A percentile compares a stretch with the other conserved stretches of the same genome.
These are phyloP conservation scores for Allacma fusca DNA, from an alignment of 2,888 invertebrate species.

Conservation along the genomic window DNA sequence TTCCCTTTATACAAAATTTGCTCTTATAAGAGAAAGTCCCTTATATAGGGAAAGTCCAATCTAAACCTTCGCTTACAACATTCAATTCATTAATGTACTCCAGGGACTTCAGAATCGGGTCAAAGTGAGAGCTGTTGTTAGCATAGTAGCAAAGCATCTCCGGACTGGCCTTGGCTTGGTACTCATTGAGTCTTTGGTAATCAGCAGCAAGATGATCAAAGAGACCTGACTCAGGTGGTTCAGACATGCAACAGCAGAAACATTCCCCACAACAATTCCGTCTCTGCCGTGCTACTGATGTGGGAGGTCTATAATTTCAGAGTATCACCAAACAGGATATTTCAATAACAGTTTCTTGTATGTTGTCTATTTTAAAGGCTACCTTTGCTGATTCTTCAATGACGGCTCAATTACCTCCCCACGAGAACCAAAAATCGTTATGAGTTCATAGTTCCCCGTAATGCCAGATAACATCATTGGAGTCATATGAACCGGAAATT, in stretches of 20 bases:
- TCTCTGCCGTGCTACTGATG: too few species aligned
- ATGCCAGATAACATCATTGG: slow-evolving; percentile 41
- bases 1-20: too few species aligned
- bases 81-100: slow-evolving; percentile 45
- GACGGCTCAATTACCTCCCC: not conserved
- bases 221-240: not conserved
- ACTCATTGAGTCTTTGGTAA: slow-evolving; percentile 47
- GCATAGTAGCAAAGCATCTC: slow-evolving; percentile 51
- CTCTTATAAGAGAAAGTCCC: too few species aligned
- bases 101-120: slow-evolving; percentile 51
- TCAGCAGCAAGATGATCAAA: slow-evolving; percentile 31
- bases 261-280: not conserved
- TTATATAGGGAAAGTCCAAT: too few species aligned
- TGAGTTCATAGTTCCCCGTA: slow-evolving; percentile 32
- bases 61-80: too few species aligned
- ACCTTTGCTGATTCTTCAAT: not conserved
- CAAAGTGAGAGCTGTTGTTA: slow-evolving; percentile 37
- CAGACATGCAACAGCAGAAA: slow-evolving; percentile 1
- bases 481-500: slow-evolving; percentile 40
- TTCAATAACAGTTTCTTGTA: too few species aligned
- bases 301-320: too few species aligned
- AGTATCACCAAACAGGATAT: too few species aligned
- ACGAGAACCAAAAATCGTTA: slow-evolving; percentile 3
- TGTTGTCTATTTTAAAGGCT: too few species aligned
- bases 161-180: slow-evolving; percentile 46